Evolutionary conservation across 1,140 invertebrate genomes (phyloP), one percentile per base, ranked within the genome.

Genomic region (Heliconius nattereri): DNA sequence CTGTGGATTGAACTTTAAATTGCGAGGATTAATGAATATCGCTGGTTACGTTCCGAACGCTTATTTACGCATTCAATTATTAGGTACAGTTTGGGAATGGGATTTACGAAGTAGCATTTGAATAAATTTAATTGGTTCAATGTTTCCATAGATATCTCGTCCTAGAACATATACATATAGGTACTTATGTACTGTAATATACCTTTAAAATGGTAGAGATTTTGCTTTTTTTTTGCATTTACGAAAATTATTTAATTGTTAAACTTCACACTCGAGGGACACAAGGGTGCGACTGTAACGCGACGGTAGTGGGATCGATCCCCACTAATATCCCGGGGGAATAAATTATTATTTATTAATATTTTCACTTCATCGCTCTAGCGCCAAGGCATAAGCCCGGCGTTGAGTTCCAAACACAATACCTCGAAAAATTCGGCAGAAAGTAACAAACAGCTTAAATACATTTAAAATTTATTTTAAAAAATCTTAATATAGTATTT

Each of bases 1-100:
- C 83, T 85, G 82, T 78, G 73, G 76, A 81, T 76, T 70, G 73
- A 81, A 78, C 80, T 86, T 87, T 85, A 87, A 89, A 85, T 84
- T 84, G 85, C 82, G 80, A 84, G 88, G 87, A 89, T 86, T 87
- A 90, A 89, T 86, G 85, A 89, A 84, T 87, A 86, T 84, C 84
- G 81, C 82, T 84, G 86, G 87, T 87, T 87, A 86, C 81, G 85
- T 84, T 86, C 86, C 85, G 87, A 86, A 89, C 84, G 85, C 80
- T 84, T 79, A 85, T 82, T 85, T 79, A 82, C 81, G 83, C 77
- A 78, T 81, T 75, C 79, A 79, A 73, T 79, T 85, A 80, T 74
- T 73, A 70, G 35, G 60, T 78, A 75, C 26, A 60, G 57, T 78
- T 29, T 35, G 52, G 57, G 45, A 54, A 32, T 32, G 26, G 45